phyloP scores from a whole-genome alignment of 1,140 invertebrate genomes.

The Theocolax elegans region DNA sequence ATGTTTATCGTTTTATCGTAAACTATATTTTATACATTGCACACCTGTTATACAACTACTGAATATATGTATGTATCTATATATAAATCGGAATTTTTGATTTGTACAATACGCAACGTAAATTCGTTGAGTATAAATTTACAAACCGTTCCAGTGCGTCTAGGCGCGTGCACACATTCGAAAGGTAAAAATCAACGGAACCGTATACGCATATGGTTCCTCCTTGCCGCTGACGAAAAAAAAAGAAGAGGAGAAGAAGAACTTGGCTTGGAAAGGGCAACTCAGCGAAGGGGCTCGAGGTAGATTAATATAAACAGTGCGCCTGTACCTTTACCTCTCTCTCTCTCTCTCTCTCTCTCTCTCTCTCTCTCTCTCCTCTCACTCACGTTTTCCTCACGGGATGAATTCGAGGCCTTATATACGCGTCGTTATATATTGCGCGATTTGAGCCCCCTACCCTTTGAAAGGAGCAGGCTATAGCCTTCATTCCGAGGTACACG shows the following conservation, averaged over 20 bases:
- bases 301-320: slow-evolving; percentile 24
- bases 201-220: no score
- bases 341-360: neutral
- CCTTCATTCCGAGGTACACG: slow-evolving; percentile 46
- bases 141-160: no score
- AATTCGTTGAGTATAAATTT: no score
- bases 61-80: no score
- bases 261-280: neutral
- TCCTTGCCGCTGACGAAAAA: neutral
- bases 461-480: neutral
- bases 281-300: neutral
- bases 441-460: slow-evolving; percentile 11
- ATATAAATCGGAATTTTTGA: no score
- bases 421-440: slow-evolving; percentile 21
- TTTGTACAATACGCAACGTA: no score
- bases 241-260: neutral
- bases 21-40: no score
- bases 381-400: neutral
- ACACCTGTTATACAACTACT: no score
- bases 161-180: no score
- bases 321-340: no score
- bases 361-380: neutral
- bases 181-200: no score
- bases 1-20: no score
- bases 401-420: slow-evolving; percentile 15